Evolutionary conservation across 2,797 vertebrate genomes (phyloP).

Genomic region (Esox lucius): DNA sequence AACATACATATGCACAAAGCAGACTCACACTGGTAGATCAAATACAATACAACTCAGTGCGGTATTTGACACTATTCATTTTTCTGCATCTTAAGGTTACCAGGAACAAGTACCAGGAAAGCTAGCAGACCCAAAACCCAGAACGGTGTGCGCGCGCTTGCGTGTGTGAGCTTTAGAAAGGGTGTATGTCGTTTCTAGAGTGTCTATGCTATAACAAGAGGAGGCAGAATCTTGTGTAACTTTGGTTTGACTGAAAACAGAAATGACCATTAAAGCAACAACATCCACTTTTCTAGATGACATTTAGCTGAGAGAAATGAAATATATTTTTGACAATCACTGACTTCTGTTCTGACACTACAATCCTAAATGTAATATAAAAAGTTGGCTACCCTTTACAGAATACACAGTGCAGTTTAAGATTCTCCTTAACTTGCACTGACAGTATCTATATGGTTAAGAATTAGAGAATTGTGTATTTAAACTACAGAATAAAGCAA

Average conservation of each 20-base stretch:
- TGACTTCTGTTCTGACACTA: constrained; percentile 33
- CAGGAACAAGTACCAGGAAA: constrained; percentile 72
- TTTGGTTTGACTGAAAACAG: constrained; percentile 99
- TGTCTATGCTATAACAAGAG: constrained; percentile 93
- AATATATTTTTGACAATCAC: constrained; percentile 26
- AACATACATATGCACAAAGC: constrained; percentile 89
- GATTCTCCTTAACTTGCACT: constrained; percentile 34
- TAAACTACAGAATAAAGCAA: constrained; percentile 69
- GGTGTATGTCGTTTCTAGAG: constrained; percentile 70
- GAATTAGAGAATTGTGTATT: constrained; percentile 54
- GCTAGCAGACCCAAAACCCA: constrained; percentile 76
- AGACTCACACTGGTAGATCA: constrained; percentile 81
- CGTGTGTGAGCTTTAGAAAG: constrained; percentile 9
- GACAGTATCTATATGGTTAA: constrained; percentile 46
- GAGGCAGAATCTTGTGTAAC: constrained; percentile 99
- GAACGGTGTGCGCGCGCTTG: constrained; percentile 40
- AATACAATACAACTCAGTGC: constrained; percentile 78
- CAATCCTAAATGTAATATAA: constrained; percentile 56
- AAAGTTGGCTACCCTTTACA: constrained; percentile 55
- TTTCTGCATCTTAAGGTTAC: constrained; percentile 60
- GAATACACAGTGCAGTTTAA: constrained; percentile 35
- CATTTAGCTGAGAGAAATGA: constrained; percentile 56
- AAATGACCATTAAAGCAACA: constrained; percentile 85
- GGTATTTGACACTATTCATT: constrained; percentile 72
- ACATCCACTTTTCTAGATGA: constrained; percentile 76